Evolutionary conservation across 1,140 invertebrate genomes (phyloP).

Genomic region (Ostrea edulis): DNA sequence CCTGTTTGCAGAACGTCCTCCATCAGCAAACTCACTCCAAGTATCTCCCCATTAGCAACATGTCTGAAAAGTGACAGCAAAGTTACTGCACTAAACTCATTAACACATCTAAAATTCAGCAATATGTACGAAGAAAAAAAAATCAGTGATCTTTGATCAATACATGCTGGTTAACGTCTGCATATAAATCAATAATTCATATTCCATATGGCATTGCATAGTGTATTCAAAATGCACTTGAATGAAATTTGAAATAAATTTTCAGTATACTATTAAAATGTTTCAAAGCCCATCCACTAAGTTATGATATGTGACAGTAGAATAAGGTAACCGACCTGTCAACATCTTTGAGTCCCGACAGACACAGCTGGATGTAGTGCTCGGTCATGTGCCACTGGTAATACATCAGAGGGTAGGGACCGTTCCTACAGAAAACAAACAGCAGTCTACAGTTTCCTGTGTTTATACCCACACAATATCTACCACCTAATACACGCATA

Average conservation of each 20-base stretch:
- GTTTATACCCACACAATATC: no score
- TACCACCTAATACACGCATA: no score
- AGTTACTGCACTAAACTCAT: not conserved
- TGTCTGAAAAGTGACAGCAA: constrained; percentile 63
- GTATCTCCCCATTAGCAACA: constrained; percentile 78
- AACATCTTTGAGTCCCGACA: constrained; percentile 77
- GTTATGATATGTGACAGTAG: no score
- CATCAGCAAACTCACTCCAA: constrained; percentile 77
- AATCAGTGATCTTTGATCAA: not conserved
- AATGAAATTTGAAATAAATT: no score
- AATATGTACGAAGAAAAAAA: not conserved
- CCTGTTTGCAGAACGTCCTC: constrained; percentile 77
- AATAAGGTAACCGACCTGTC: constrained; percentile 70
- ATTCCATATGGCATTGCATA: not conserved
- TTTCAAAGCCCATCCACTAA: no score
- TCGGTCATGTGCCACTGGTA: constrained; percentile 76
- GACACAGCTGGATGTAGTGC: constrained; percentile 75
- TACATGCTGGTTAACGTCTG: not conserved
- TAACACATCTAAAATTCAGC: not conserved
- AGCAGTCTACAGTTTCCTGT: not conserved
- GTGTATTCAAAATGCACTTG: not conserved
- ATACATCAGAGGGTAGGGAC: constrained; percentile 74
- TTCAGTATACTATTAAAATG: no score
- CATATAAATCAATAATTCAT: not conserved
- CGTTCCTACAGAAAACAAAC: constrained; percentile 67